Percentiles rank a stretch among this genome's conserved stretches.
phyloP scores from a whole-genome alignment of 2,113 vertebrate species.

The Cyrtonyx montezumae region DNA sequence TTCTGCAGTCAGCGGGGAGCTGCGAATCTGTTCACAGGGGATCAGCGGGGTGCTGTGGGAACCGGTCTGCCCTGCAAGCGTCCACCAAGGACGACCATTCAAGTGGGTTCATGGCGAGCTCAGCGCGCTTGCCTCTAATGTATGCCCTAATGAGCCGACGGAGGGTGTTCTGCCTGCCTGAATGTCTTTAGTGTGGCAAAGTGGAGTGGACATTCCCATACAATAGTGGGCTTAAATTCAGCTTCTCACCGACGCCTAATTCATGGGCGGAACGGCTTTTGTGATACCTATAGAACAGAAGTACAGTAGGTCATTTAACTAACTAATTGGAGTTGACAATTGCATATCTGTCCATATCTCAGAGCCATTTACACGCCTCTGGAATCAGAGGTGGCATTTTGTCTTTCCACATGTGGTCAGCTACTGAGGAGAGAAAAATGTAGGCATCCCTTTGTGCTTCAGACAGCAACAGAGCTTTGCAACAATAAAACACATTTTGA shows the following conservation, averaged over 20 bases:
- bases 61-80: constrained; percentile 60
- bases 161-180: constrained; percentile 62
- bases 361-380: neutral
- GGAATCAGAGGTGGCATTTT: neutral
- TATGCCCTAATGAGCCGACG: constrained; percentile 60
- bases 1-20: constrained; percentile 69
- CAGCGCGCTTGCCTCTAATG: constrained; percentile 59
- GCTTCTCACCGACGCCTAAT: constrained; percentile 54
- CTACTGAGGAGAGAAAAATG: neutral
- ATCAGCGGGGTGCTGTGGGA: constrained; percentile 78
- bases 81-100: constrained; percentile 66
- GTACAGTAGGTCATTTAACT: constrained; percentile 45
- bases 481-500: neutral
- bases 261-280: constrained; percentile 54
- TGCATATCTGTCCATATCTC: constrained; percentile 48
- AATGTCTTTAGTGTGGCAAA: constrained; percentile 63
- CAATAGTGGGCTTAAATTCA: constrained; percentile 69
- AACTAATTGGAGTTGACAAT: constrained; percentile 43
- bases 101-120: constrained; percentile 62
- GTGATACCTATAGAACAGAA: constrained; percentile 58
- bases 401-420: neutral
- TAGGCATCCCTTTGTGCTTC: neutral
- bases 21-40: constrained; percentile 69
- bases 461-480: neutral
- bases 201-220: constrained; percentile 61